Conservation (phyloP, 2,797 vertebrate species). For the Anisognathus igniventris region DNA sequence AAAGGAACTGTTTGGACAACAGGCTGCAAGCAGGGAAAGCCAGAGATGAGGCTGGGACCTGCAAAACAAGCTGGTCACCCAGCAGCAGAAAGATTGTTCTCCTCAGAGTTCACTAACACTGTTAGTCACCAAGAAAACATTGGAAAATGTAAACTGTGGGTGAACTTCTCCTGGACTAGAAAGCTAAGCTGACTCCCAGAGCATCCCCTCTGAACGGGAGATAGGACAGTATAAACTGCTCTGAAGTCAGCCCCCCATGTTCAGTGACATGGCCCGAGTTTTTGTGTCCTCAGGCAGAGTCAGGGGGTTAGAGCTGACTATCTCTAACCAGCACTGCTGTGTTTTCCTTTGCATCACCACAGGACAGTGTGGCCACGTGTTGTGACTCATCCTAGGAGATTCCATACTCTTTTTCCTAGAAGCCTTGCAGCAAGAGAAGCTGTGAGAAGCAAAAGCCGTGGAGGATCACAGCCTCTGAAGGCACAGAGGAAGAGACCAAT, state of each 20-base stretch:
- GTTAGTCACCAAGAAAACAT: conserved; percentile 24
- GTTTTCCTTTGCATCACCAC: background rate
- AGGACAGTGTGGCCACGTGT: rapidly evolving
- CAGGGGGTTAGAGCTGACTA: background rate
- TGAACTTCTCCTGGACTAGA: background rate
- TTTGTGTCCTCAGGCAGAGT: background rate
- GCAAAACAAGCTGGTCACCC: background rate
- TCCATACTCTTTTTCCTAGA: background rate
- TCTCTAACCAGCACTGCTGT: background rate
- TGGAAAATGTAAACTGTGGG: background rate
- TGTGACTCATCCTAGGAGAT: background rate
- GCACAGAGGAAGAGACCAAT: background rate
- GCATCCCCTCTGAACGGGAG: background rate
- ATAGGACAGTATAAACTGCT: background rate
- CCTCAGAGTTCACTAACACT: background rate
- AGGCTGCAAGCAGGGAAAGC: background rate
- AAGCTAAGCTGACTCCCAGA: background rate
- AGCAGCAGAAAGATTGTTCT: background rate
- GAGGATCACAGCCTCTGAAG: background rate
- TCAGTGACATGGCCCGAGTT: background rate
- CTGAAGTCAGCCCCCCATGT: background rate
- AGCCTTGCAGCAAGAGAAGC: background rate
- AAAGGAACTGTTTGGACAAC: background rate
- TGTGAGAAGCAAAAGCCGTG: background rate
- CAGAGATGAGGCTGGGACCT: background rate